Evolutionary conservation across 2,797 vertebrate genomes (phyloP).

Genomic region (Strix occidentalis): DNA sequence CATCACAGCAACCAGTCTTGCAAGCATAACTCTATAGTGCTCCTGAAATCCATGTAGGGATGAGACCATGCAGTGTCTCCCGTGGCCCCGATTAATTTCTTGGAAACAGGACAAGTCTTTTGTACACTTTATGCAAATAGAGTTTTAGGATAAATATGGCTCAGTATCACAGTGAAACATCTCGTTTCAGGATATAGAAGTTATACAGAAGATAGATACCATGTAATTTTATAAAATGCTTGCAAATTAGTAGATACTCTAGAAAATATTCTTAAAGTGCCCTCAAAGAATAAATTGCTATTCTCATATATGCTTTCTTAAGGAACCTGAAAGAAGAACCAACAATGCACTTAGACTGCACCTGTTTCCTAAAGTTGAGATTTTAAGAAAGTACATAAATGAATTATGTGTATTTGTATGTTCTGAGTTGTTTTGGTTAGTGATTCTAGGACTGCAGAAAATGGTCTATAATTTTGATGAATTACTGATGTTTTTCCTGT

Average conservation of each 20-base stretch:
- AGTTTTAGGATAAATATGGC: not conserved
- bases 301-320: not conserved
- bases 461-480: not conserved
- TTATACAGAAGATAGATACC: not conserved
- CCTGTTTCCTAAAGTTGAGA: not conserved
- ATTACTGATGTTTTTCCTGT: slow-evolving; percentile 68
- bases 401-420: not conserved
- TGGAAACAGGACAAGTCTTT: not conserved
- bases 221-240: not conserved
- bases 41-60: not conserved
- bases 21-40: not conserved
- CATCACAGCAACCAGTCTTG: not conserved
- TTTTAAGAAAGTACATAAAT: not conserved
- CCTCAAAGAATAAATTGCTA: not conserved
- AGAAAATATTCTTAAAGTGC: not conserved
- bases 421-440: not conserved
- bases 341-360: not conserved
- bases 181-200: not conserved
- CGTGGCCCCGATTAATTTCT: not conserved
- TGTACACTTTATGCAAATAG: not conserved
- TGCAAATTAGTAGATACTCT: not conserved
- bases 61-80: not conserved
- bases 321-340: not conserved
- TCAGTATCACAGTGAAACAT: not conserved
- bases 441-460: not conserved